These are phyloP conservation scores for Miniopterus natalensis DNA, from an alignment of 2,113 vertebrate genomes.

Conservation along the genomic window DNA sequence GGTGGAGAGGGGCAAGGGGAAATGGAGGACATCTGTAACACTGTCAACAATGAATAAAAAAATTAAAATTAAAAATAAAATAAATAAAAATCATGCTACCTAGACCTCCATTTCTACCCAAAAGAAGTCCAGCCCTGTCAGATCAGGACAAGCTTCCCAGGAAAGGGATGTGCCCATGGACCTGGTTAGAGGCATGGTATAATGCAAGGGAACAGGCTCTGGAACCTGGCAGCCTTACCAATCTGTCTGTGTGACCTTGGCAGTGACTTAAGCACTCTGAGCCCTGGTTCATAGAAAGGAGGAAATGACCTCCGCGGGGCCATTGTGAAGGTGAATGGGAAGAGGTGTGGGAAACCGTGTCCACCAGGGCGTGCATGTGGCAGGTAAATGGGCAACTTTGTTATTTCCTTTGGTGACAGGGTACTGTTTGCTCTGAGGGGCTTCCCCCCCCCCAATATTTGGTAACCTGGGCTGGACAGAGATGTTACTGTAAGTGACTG, in stretches of 20 bases:
- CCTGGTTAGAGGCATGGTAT: neutral
- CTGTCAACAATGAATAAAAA: no score
- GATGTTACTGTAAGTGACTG: neutral
- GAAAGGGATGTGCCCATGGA: neutral
- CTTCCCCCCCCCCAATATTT: neutral
- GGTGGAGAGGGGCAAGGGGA: no score
- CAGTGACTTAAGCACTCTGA: neutral
- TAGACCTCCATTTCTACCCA: neutral
- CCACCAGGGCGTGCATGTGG: rapidly evolving
- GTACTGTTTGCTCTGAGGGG: neutral
- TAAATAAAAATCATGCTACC: neutral
- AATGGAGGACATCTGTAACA: no score
- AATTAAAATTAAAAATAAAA: no score
- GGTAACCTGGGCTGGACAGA: neutral
- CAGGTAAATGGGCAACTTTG: neutral
- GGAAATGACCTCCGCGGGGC: rapidly evolving
- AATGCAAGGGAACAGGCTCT: neutral
- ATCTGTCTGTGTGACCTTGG: neutral
- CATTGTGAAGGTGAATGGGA: rapidly evolving
- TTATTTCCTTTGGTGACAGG: neutral
- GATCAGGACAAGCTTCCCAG: neutral
- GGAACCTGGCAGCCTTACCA: neutral
- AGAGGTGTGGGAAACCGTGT: rapidly evolving
- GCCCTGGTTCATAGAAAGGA: neutral
- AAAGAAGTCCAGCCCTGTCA: neutral